Evolutionary conservation across 2,888 invertebrate genomes (phyloP), one percentile per base, ranked within the genome.

Genomic region (Drosophila eohydei): DNA sequence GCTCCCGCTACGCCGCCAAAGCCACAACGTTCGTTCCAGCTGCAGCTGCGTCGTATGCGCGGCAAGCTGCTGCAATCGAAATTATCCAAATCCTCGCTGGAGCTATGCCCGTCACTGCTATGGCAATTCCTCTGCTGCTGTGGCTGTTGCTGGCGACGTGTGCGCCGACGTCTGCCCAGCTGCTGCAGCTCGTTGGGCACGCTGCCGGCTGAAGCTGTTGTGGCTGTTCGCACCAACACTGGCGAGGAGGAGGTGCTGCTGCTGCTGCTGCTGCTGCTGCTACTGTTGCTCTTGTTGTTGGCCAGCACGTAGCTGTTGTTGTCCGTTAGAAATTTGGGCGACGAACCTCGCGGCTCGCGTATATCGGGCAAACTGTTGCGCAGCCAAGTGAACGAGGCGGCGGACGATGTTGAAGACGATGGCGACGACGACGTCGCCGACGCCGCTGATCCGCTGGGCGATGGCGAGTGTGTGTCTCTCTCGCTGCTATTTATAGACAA

Each of bases 301-400:
- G 81, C 78, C 79, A 87, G 85, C 66, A 80, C 80, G 81, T 77
- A 81, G 89, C 81, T 80, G 80, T 80, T 71, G 78, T 68, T 78
- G 50, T 74, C 78, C 78, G 71, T 46, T 67, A 16, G 30, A 51
- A 54, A 54, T 21, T 55, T 41, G 60, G 69, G 54, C 57, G 80
- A 71, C 75, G 90, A 82, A 89, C 91, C 85, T 82, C 83, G 87
- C 88, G 88, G 88, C 82, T 85, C 91, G 89, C 92, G 91, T 87
- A 92, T 90, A 65, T 92, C 92, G 86, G 92, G 92, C 88, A 92
- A 91, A 92, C 92, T 92, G 85, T 88, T 90, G 64, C 87, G 83
- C 70, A 91, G 86, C 92, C 92, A 92, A 81, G 91, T 91, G 81
- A 92, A 92, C 69, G 92, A 88, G 74, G 78, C 85, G 55, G 72